Base-by-base conservation (phyloP, 2,888 invertebrate genomes). In the Morpho deidamia region DNA sequence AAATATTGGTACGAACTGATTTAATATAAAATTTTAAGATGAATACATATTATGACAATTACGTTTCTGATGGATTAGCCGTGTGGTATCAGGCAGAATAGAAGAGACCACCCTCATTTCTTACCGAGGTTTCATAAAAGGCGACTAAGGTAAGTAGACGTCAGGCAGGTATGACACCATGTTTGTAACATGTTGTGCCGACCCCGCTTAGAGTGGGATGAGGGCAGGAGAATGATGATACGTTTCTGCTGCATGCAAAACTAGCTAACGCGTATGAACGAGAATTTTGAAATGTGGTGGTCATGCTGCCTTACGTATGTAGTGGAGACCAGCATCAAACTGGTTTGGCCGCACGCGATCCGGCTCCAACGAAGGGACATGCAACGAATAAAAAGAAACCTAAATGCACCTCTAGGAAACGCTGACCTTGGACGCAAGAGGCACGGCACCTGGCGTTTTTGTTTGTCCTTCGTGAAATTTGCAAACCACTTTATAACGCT, bases 341-440 rank as follows among this genome's bases (percentile, higher is more conserved):
- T 75, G 87, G 89, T 86, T 89, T 82, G 74, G 73, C 72, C 76
- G 81, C 88, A 88, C 86, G 86, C 85, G 80, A 89, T 81, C 77
- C 81, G 73, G 75, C 79, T 76, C 76, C 74, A 70, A 65, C 71
- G 76, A 72, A 82, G 83, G 82, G 79, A 80, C 83, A 85, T 83
- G 85, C 87, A 84, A 84, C 77, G 72, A 87, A 82, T 83, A 89
- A 89, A 88, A 89, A 84, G 76, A 85, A 81, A 81, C 81, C 83
- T 81, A 88, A 80, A 86, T 86, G 88, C 87, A 88, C 78, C 88
- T 85, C 88, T 88, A 89, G 87, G 88, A 88, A 88, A 83, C 74
- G 79, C 83, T 86, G 81, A 81, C 88, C 89, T 89, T 89, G 88
- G 75, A 78, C 79, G 74, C 83, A 81, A 81, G 78, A 81, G 83